A percentile compares a stretch with the other conserved stretches of the same genome.
These are phyloP conservation scores for Thaumatotibia leucotreta DNA, from an alignment of 1,140 invertebrate species.

Conservation along the genomic window DNA sequence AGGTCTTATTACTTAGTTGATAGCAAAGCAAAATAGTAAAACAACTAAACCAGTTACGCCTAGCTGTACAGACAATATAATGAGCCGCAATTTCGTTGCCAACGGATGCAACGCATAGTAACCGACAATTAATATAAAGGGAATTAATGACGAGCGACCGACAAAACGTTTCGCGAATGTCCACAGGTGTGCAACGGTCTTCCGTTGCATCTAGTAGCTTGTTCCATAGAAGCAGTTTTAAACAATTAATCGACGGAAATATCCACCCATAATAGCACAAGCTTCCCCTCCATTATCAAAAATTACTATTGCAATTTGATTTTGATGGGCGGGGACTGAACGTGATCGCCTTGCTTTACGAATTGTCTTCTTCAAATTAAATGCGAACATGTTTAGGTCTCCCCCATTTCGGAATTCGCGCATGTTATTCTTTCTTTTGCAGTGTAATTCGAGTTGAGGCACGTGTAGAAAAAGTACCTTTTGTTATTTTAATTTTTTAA, in stretches of 20 bases:
- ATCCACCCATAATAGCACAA: slow-evolving; percentile 59
- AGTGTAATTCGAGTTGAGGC: slow-evolving; percentile 58
- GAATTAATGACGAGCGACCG: slow-evolving; percentile 44
- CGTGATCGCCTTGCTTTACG: slow-evolving; percentile 50
- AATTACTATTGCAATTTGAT: slow-evolving; percentile 68
- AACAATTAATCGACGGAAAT: slow-evolving; percentile 67
- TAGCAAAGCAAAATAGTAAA: slow-evolving; percentile 10
- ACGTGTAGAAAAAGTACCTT: slow-evolving; percentile 56
- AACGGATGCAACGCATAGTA: slow-evolving; percentile 54
- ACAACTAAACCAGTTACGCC: slow-evolving; percentile 7
- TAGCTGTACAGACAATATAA: slow-evolving; percentile 29
- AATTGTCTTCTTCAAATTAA: slow-evolving; percentile 70
- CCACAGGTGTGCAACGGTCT: slow-evolving; percentile 53
- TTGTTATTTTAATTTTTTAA: slow-evolving; percentile 55
- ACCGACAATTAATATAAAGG: slow-evolving; percentile 52
- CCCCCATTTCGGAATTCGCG: slow-evolving; percentile 45
- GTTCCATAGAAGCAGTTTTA: slow-evolving; percentile 42
- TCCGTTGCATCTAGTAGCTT: slow-evolving; percentile 58
- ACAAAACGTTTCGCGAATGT: slow-evolving; percentile 53
- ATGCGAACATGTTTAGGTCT: slow-evolving; percentile 41
- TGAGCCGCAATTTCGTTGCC: slow-evolving; percentile 37
- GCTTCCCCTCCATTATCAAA: slow-evolving; percentile 69
- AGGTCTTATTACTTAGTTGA: slow-evolving; percentile 3
- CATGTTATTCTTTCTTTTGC: slow-evolving; percentile 48
- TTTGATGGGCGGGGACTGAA: slow-evolving; percentile 49